Evolutionary conservation across 1,140 invertebrate species (phyloP).

Genomic region (Acromyrmex echinatior): DNA sequence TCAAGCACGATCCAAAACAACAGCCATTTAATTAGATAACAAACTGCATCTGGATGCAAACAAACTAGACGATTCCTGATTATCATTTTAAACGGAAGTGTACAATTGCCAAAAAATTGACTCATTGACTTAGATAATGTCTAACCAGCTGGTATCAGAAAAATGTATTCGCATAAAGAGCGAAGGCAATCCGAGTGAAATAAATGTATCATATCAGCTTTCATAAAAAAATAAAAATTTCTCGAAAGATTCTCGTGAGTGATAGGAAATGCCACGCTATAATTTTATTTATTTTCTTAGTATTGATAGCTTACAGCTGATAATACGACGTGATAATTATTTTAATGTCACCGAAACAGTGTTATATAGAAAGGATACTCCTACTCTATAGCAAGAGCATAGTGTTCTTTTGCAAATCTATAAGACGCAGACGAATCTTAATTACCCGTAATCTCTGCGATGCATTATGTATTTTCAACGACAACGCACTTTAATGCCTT

Average conservation of each 20-base stretch:
- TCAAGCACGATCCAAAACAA: neutral
- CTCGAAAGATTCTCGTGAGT: neutral
- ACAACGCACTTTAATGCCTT: constrained; percentile 42
- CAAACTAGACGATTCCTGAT: neutral
- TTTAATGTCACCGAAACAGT: constrained; percentile 20
- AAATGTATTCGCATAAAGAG: neutral
- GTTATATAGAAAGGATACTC: neutral
- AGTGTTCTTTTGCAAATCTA: neutral
- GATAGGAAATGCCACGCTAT: neutral
- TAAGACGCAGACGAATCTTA: constrained; percentile 43
- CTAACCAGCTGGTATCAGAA: neutral
- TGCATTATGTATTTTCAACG: constrained; percentile 32
- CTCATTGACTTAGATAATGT: neutral
- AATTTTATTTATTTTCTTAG: constrained; percentile 37
- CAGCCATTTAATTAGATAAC: constrained; percentile 18
- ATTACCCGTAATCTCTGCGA: constrained; percentile 42
- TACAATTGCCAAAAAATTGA: neutral
- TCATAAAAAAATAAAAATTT: neutral
- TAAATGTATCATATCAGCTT: neutral
- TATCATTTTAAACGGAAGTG: neutral
- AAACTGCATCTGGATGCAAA: neutral
- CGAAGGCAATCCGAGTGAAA: neutral
- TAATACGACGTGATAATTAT: neutral
- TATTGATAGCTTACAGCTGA: neutral
- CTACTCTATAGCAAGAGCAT: neutral